phyloP scores from a whole-genome alignment of 1,140 invertebrate genomes.

The Wiebesia pumilae region DNA sequence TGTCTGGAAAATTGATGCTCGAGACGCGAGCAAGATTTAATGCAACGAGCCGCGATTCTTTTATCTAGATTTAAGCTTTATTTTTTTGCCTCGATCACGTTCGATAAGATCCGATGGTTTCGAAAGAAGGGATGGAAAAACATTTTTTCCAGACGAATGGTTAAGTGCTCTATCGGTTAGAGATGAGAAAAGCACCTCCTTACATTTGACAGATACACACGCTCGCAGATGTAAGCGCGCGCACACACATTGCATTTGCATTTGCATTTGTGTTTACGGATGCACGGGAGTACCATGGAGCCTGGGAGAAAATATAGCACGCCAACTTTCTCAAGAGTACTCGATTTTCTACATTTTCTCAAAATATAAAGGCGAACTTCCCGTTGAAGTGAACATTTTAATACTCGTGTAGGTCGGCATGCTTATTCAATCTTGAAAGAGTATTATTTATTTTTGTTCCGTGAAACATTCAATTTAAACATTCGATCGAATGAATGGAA shows the following conservation, averaged over 20 bases:
- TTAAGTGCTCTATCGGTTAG: not conserved
- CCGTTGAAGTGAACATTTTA: not conserved
- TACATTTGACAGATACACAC: not conserved
- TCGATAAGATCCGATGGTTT: not conserved
- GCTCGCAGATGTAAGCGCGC: too few species aligned
- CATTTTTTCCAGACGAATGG: not conserved
- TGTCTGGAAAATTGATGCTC: conserved; percentile 8
- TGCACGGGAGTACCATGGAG: not conserved
- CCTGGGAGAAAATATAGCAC: not conserved
- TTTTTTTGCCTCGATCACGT: not conserved
- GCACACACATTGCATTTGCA: too few species aligned
- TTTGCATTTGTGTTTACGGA: not conserved
- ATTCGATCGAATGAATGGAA: not conserved
- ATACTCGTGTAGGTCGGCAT: conserved; percentile 9
- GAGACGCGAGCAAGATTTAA: not conserved
- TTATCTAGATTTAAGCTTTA: not conserved
- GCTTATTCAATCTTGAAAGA: too few species aligned
- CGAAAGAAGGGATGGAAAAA: not conserved
- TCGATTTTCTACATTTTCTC: not conserved
- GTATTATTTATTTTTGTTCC: not conserved
- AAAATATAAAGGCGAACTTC: not conserved
- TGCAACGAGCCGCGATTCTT: not conserved
- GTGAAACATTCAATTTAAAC: not conserved
- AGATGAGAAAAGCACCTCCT: not conserved
- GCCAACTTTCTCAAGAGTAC: not conserved